These are phyloP conservation scores for Leptopterna dolabrata DNA, from an alignment of 2,888 invertebrate species.

Conservation along the genomic window DNA sequence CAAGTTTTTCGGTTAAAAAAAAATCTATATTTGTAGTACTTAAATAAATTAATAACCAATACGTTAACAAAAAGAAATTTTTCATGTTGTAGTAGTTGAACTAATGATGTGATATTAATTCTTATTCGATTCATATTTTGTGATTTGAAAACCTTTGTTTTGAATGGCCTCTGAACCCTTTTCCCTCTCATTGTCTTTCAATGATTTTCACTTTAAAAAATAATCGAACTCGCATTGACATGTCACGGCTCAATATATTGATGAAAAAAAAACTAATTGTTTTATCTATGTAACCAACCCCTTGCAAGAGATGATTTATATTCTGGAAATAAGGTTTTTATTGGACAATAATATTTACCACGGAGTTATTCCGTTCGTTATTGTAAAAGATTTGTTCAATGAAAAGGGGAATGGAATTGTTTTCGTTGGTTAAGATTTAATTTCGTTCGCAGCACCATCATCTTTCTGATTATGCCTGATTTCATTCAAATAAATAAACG, in stretches of 20 bases:
- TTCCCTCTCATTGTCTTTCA: slow-evolving; percentile 36
- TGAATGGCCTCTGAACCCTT: slow-evolving; percentile 15
- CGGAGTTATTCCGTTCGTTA: neutral
- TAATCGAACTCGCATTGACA: slow-evolving; percentile 31
- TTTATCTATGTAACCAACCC: slow-evolving; percentile 17
- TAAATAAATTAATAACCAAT: slow-evolving; percentile 17
- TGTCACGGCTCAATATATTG: slow-evolving; percentile 35
- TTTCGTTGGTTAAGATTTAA: neutral
- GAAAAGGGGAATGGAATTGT: slow-evolving; percentile 21
- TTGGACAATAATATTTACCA: slow-evolving; percentile 24
- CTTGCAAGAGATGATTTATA: slow-evolving; percentile 21
- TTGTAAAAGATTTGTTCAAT: neutral
- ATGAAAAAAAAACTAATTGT: neutral
- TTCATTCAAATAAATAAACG: slow-evolving; percentile 35
- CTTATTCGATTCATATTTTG: neutral
- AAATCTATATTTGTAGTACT: neutral
- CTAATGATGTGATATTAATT: slow-evolving; percentile 4
- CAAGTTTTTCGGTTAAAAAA: slow-evolving; percentile 23
- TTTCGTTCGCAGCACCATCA: slow-evolving; percentile 26
- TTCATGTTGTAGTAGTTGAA: neutral
- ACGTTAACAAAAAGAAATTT: neutral
- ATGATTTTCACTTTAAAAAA: slow-evolving; percentile 12
- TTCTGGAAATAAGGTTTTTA: slow-evolving; percentile 4
- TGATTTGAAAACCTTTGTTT: slow-evolving; percentile 3
- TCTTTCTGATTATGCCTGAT: slow-evolving; percentile 38